Evolutionary conservation across 2,797 vertebrate species (phyloP).

Genomic region (Esox lucius): DNA sequence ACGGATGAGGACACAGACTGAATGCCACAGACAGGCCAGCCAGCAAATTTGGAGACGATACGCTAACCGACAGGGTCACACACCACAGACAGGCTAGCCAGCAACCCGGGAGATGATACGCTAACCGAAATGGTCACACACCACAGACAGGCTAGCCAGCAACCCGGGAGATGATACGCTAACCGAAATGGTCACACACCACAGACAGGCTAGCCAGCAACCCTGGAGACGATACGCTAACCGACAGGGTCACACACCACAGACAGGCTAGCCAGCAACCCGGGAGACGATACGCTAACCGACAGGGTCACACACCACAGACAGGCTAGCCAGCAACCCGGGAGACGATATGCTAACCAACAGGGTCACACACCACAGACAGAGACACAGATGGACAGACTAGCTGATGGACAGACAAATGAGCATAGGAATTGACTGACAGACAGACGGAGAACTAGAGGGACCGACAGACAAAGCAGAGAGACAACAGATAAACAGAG

Average conservation of each 20-base stretch:
- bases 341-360: neutral
- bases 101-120: conserved; percentile 16
- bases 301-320: neutral
- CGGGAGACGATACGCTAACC: conserved; percentile 1
- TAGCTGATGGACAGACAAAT: neutral
- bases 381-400: neutral
- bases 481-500: too few relatives aligned
- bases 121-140: neutral
- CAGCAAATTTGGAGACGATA: conserved; percentile 17
- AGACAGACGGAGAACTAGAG: too few relatives aligned
- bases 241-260: neutral
- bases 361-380: neutral
- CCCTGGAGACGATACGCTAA: conserved; percentile 13
- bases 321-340: conserved; percentile 16
- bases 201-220: conserved; percentile 8
- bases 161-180: conserved; percentile 16
- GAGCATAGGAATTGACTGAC: too few relatives aligned
- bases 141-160: conserved; percentile 3
- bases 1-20: conserved; percentile 47
- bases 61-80: neutral
- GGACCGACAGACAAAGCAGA: neutral
- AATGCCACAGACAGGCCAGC: conserved; percentile 5
- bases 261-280: conserved; percentile 15
- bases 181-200: neutral
- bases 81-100: conserved; percentile 1